Conservation (phyloP, 2,888 invertebrate genomes). For the Coleophora deauratella region DNA sequence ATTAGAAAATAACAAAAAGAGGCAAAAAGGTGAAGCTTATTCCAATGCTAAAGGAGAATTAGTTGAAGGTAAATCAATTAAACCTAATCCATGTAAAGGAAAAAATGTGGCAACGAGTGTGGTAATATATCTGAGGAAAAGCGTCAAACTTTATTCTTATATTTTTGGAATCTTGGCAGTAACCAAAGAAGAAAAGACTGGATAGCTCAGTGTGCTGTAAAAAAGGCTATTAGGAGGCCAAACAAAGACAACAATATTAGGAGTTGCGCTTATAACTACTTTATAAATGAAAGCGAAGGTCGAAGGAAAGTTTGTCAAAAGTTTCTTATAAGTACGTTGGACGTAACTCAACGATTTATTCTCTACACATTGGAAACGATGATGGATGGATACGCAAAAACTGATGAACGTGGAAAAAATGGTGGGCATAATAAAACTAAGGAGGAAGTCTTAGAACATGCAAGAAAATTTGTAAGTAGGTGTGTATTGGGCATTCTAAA, state of each 20-base stretch:
- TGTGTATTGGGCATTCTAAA: no score
- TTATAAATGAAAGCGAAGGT: slow-evolving; percentile 14
- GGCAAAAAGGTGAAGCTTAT: no score
- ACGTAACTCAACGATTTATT: slow-evolving; percentile 11
- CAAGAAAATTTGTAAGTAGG: slow-evolving; percentile 7
- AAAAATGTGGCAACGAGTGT: slow-evolving; percentile 7
- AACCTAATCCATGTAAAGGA: slow-evolving; percentile 9
- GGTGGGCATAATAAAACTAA: slow-evolving; percentile 11
- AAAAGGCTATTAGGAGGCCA: slow-evolving; percentile 5
- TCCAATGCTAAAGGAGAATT: no score
- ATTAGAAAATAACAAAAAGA: no score
- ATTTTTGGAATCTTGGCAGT: slow-evolving; percentile 9
- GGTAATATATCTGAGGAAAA: slow-evolving; percentile 6
- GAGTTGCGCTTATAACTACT: slow-evolving; percentile 7
- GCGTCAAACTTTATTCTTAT: slow-evolving; percentile 7
- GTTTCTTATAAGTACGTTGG: slow-evolving; percentile 11
- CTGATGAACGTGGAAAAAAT: slow-evolving; percentile 9
- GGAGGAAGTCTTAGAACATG: slow-evolving; percentile 1
- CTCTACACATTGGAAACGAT: slow-evolving; percentile 8
- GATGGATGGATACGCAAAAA: slow-evolving; percentile 6
- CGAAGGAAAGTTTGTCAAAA: slow-evolving; percentile 11
- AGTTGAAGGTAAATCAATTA: neutral
- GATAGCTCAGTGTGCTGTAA: slow-evolving; percentile 5
- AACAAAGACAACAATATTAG: slow-evolving; percentile 1
- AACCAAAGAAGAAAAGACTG: slow-evolving; percentile 12